Conservation (phyloP, 2,888 invertebrate species). For the Zygogramma bicolorata region DNA sequence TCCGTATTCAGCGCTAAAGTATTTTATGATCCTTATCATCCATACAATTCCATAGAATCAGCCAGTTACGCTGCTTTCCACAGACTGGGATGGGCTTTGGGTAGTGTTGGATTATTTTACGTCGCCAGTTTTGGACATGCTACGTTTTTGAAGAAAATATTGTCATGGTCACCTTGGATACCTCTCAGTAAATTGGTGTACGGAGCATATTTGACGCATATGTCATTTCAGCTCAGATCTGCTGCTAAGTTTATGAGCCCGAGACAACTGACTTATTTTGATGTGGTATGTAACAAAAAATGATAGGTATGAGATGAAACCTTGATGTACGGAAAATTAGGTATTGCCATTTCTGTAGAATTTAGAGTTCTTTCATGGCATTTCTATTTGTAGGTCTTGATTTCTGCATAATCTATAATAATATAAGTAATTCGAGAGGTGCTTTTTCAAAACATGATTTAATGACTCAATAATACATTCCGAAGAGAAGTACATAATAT, state of each 20-base stretch:
- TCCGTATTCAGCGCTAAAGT: slow-evolving; percentile 68
- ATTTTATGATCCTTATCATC: slow-evolving; percentile 69
- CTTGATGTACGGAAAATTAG: no score
- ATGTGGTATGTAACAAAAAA: slow-evolving; percentile 60
- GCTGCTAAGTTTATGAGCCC: slow-evolving; percentile 69
- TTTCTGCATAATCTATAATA: no score
- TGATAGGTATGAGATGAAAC: no score
- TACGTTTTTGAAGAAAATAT: slow-evolving; percentile 61
- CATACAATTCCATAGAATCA: slow-evolving; percentile 69
- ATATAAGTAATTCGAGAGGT: no score
- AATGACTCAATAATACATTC: no score
- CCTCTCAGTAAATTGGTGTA: slow-evolving; percentile 73
- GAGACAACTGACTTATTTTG: slow-evolving; percentile 62
- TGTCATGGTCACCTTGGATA: slow-evolving; percentile 72
- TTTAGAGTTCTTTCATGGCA: no score
- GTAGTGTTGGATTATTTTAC: slow-evolving; percentile 68
- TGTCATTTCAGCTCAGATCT: slow-evolving; percentile 68
- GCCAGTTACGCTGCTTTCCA: slow-evolving; percentile 72
- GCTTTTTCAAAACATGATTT: no score
- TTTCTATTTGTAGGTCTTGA: no score
- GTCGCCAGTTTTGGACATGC: slow-evolving; percentile 70
- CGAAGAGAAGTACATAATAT: no score
- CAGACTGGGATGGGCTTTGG: slow-evolving; percentile 71
- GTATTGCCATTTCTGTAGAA: no score
- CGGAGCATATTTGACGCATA: slow-evolving; percentile 69